Base-by-base conservation (phyloP, 2,113 vertebrate species). In the Morone saxatilis region DNA sequence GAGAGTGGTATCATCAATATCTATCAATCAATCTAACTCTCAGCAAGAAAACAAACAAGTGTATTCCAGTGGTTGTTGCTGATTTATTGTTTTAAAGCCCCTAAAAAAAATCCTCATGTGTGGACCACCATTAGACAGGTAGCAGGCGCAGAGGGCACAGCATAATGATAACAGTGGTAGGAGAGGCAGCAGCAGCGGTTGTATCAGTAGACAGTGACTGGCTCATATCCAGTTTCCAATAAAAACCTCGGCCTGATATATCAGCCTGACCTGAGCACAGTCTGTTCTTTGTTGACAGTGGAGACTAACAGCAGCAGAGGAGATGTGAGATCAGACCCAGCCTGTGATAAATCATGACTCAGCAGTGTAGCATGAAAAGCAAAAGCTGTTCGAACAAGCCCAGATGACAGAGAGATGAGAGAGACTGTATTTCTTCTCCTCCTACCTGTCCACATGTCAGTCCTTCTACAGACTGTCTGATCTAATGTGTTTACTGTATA, bases 211-310 rank as follows among this genome's bases (percentile, higher is more conserved):
- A 47, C 54, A 16, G 41, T 12, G 20, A 14, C 74, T 82, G 84
- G 75, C 80, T 41, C 41, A 41, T 16, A 7, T 81, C 62, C 78
- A 84, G 69, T 65, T 65, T 81, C 63, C 71, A 82, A 53, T 62
- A 67, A 78, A 82, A 71, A 17, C 7, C 57, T 40, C 13, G 40
- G 62, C 40, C 63, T 70, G 50, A 81, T 61, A 45, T 50, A 78
- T 81, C 36, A 78, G 36, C 38, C 74, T 76, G 84, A 82, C 50
- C 43, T 57, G 66, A 85, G 85, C 72, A 89, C 88, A 88, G 75
- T 36, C 14, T 88, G 86, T 94, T 90, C 86, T 86, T 71, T 93
- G 70, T 83, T 92, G 90, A 83, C 78, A 80, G 56, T 69, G 68
- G 63, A 82, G 74, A 20, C 56, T 77, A 77, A 61, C 57, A 81